Evolutionary conservation across 2,888 invertebrate species (phyloP).

Genomic region (Electrophaes corylata): DNA sequence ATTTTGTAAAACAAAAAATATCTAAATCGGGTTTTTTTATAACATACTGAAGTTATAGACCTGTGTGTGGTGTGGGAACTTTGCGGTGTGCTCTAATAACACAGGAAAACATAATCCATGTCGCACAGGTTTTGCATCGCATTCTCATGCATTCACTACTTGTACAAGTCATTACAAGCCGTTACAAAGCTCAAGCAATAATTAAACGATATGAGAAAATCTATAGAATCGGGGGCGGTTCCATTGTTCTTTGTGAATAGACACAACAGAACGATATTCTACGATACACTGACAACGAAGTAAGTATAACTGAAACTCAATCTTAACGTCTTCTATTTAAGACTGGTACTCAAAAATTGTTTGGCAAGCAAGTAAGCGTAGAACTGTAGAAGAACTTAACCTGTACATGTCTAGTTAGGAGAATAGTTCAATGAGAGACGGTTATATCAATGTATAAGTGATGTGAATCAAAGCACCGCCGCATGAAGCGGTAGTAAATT

Average conservation of each 20-base stretch:
- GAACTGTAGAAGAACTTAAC: background rate
- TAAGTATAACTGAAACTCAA: slow-evolving; percentile 1
- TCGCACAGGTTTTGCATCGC: slow-evolving; percentile 32
- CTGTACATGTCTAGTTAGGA: background rate
- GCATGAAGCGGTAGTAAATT: background rate
- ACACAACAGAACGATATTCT: slow-evolving; percentile 8
- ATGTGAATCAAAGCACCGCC: slow-evolving; percentile 1
- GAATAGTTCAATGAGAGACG: background rate
- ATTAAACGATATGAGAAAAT: slow-evolving; percentile 56
- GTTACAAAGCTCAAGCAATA: slow-evolving; percentile 47
- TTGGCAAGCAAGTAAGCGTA: background rate
- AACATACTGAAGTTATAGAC: background rate
- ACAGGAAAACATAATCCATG: slow-evolving; percentile 37
- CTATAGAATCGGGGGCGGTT: slow-evolving; percentile 53
- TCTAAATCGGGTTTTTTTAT: background rate
- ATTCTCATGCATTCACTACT: slow-evolving; percentile 31
- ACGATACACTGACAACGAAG: slow-evolving; percentile 3
- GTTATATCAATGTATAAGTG: slow-evolving; percentile 1
- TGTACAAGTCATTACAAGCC: slow-evolving; percentile 36
- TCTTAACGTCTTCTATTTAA: background rate
- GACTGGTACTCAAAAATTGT: background rate
- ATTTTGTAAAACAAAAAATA: background rate
- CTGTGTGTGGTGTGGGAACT: slow-evolving; percentile 21
- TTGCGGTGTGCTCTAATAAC: slow-evolving; percentile 27
- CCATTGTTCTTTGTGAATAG: slow-evolving; percentile 36